phyloP scores from a whole-genome alignment of 1,140 invertebrate genomes.

The Phocides pigmalion region DNA sequence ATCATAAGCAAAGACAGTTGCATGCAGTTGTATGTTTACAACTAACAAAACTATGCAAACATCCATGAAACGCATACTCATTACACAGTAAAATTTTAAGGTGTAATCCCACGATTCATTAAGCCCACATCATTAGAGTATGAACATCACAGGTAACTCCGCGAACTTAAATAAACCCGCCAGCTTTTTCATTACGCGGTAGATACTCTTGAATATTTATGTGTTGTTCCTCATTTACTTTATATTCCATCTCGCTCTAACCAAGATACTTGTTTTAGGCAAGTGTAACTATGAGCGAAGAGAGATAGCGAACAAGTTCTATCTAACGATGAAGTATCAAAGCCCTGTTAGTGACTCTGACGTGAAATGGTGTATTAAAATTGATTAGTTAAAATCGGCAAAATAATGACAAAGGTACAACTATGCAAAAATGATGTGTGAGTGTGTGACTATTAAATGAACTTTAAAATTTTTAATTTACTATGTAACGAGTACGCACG shows the following conservation, averaged over 20 bases:
- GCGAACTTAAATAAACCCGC: constrained; percentile 45
- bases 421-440: too few species aligned
- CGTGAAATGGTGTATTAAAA: too few species aligned
- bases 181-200: constrained; percentile 56
- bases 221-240: constrained; percentile 54
- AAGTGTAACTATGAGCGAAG: neutral
- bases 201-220: constrained; percentile 55
- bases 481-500: too few species aligned
- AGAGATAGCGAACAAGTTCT: neutral
- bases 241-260: constrained; percentile 36
- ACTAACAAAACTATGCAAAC: neutral
- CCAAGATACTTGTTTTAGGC: neutral
- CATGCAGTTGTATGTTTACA: too few species aligned
- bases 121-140: constrained; percentile 43
- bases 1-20: too few species aligned
- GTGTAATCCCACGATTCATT: constrained; percentile 44
- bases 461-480: too few species aligned
- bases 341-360: too few species aligned
- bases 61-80: neutral
- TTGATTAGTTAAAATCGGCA: too few species aligned
- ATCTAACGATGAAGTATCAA: too few species aligned
- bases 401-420: too few species aligned
- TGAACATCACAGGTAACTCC: constrained; percentile 39
- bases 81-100: constrained; percentile 9
- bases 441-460: too few species aligned